These are phyloP conservation scores for Podiceps cristatus DNA, from an alignment of 2,113 vertebrate genomes.

Conservation along the genomic window DNA sequence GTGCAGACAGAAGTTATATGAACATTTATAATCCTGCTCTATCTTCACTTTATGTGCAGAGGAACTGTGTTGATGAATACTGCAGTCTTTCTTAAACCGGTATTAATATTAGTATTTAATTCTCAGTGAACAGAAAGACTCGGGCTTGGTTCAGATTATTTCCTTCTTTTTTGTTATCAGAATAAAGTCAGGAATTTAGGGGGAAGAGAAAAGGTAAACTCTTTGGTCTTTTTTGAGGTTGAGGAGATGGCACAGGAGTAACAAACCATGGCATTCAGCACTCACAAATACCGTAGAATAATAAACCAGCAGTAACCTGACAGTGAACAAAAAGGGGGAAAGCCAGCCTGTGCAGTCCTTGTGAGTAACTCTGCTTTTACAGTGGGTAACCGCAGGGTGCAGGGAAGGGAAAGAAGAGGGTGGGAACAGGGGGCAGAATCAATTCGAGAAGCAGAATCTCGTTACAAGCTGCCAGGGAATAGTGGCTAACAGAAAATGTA, in stretches of 20 bases:
- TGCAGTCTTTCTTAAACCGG: not conserved
- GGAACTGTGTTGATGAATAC: not conserved
- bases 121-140: not conserved
- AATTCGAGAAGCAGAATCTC: not conserved
- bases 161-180: not conserved
- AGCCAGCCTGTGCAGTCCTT: not conserved
- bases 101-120: not conserved
- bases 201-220: not conserved
- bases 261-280: not conserved
- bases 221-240: not conserved
- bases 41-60: not conserved
- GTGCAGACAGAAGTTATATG: not conserved
- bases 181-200: not conserved
- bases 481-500: not conserved
- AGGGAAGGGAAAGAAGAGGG: not conserved
- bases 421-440: not conserved
- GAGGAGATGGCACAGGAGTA: not conserved
- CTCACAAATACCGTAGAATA: not conserved
- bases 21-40: not conserved
- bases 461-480: not conserved
- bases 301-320: not conserved
- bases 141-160: not conserved
- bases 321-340: not conserved
- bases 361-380: not conserved
- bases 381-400: accelerated